Evolutionary conservation across 2,797 vertebrate genomes (phyloP).

Genomic region (Melanotaenia maccullochi): DNA sequence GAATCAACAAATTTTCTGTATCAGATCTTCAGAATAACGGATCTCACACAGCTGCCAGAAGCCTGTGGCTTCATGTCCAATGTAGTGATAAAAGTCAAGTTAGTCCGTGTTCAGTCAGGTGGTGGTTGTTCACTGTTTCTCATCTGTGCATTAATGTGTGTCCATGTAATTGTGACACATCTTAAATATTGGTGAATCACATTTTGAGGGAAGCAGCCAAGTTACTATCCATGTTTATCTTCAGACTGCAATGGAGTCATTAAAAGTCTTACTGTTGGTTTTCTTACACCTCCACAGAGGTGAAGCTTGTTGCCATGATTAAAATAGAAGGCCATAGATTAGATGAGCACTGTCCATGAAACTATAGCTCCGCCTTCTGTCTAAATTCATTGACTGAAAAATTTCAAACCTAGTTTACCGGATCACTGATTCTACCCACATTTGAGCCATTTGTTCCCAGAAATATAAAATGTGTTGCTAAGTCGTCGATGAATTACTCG

Average conservation of each 20-base stretch:
- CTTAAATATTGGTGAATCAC: too few relatives aligned
- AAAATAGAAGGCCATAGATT: slow-evolving; percentile 10
- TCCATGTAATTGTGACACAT: too few relatives aligned
- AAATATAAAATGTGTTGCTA: neutral
- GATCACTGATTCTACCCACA: slow-evolving; percentile 33
- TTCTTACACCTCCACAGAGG: slow-evolving; percentile 7
- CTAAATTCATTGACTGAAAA: slow-evolving; percentile 32
- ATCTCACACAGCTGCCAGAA: neutral
- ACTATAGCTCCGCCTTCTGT: slow-evolving; percentile 9
- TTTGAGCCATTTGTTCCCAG: slow-evolving; percentile 21
- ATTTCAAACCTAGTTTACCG: slow-evolving; percentile 35
- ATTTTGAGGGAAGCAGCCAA: too few relatives aligned
- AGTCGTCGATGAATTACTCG: neutral
- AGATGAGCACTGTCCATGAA: neutral
- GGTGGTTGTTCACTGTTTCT: too few relatives aligned
- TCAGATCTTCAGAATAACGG: neutral
- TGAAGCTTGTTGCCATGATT: slow-evolving; percentile 22
- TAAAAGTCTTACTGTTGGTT: slow-evolving; percentile 33
- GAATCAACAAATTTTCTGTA: neutral
- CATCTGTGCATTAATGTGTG: too few relatives aligned
- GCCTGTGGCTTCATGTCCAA: neutral
- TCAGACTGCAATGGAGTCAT: slow-evolving; percentile 24
- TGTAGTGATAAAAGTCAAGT: too few relatives aligned
- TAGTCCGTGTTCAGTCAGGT: too few relatives aligned
- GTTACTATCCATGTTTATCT: slow-evolving; percentile 14